Base-by-base conservation (phyloP, 2,113 vertebrate species). In the Pelobates fuscus region DNA sequence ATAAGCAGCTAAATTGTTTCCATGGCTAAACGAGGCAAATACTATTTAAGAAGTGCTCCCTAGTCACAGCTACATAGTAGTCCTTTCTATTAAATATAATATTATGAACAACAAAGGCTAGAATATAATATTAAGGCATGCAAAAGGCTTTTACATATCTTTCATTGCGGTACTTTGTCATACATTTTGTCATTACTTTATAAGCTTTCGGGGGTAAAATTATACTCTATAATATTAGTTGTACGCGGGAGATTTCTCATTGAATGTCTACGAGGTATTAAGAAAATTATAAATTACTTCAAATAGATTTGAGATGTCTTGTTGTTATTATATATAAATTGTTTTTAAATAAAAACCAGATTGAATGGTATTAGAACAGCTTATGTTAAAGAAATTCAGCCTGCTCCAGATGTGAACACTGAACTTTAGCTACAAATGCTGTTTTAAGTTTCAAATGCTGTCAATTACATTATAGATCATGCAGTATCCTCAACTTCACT, bases 361-460 rank as follows among this genome's bases (percentile, higher is more conserved):
- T 57, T 67, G 62, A 66, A 23, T 59, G 37, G 72, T 67, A 59
- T 29, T n/a, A 44, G 72, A 59, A 60, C 24, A 75, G 72, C 54
- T 67, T 66, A 75, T 26, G 55, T 44, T 67, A 59, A 75, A 49
- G 67, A 37, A 67, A 43, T 23, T 20, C 27, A 43, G 37, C 63
- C 54, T 59, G 67, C 54, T 18, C 30, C 63, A 67, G 72, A 67
- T 67, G 63, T 59, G 52, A 59, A 59, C 44, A 58, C 66, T 67
- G 52, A 75, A 43, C 63, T 46, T 43, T 30, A 54, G 72, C 57
- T 67, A 46, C 25, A 67, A 41, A 26, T 57, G n/a, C 54, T 46
- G 63, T 75, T 75, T 75, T 32, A 67, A 67, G 72, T 67, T 75
- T 67, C 64, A 75, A 24, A 30, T 58, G 52, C 25, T 75, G 70